Evolutionary conservation across 2,113 vertebrate species (phyloP).

Genomic region (Ptychochromis oligacanthus): DNA sequence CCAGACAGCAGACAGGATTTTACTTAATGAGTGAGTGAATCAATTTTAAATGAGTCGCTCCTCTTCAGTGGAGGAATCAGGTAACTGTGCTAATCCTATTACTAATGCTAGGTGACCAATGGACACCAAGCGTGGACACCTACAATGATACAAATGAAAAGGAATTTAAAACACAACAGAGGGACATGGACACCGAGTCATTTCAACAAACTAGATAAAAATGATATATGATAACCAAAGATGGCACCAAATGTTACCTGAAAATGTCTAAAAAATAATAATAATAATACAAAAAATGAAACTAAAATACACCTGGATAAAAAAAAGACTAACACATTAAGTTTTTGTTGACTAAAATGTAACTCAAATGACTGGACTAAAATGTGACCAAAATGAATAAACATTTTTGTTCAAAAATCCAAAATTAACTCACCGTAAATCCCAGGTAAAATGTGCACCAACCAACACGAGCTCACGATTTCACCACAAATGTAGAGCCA

Average conservation of each 20-base stretch:
- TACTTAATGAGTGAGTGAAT: not conserved
- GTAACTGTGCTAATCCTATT: not conserved
- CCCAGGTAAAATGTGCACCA: not conserved
- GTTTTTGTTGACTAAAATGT: not conserved
- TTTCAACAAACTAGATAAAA: not conserved
- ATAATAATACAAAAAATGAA: not conserved
- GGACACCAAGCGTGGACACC: not conserved
- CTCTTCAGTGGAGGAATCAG: not conserved
- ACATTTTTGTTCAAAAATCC: not conserved
- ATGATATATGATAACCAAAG: not conserved
- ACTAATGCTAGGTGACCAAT: not conserved
- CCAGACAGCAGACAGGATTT: not conserved
- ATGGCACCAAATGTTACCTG: not conserved
- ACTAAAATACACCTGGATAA: not conserved
- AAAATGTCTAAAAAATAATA: not conserved
- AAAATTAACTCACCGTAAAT: not conserved
- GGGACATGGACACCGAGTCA: not conserved
- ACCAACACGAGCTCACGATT: not conserved
- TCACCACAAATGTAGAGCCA: not conserved
- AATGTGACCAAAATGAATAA: not conserved
- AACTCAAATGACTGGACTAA: not conserved
- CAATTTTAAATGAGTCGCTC: not conserved
- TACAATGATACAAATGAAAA: not conserved
- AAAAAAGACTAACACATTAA: not conserved
- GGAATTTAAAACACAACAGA: not conserved